A percentile compares a stretch with the other conserved stretches of the same genome.
phyloP scores from a whole-genome alignment of 2,797 vertebrate species.

The Lepidocolaptes lacrymiger region DNA sequence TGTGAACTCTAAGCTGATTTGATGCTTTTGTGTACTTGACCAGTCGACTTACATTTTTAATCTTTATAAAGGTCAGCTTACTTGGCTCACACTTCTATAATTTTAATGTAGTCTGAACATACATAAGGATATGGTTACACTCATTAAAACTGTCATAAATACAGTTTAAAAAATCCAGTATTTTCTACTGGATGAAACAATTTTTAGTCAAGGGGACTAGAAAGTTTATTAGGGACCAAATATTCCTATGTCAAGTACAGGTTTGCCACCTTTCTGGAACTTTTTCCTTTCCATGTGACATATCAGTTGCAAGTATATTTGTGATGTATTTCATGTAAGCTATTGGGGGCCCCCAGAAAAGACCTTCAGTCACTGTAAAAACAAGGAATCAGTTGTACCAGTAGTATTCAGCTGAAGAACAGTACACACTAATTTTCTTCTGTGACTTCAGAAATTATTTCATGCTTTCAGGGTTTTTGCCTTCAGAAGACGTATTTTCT shows the following conservation, averaged over 20 bases:
- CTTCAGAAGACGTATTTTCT: not conserved
- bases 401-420: not conserved
- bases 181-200: not conserved
- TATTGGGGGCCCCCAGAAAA: not conserved
- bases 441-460: not conserved
- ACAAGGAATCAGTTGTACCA: not conserved
- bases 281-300: not conserved
- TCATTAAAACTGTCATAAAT: not conserved
- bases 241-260: not conserved
- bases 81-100: not conserved
- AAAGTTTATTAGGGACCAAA: not conserved
- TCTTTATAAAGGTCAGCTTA: not conserved
- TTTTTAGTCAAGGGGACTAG: not conserved
- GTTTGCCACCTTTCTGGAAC: not conserved
- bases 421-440: not conserved
- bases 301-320: not conserved
- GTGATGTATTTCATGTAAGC: not conserved
- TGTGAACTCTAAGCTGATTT: not conserved
- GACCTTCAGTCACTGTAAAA: not conserved
- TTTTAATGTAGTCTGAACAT: not conserved
- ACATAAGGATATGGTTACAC: not conserved
- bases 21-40: not conserved
- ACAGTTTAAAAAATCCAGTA: not conserved
- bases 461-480: not conserved
- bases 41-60: not conserved